Evolutionary conservation across 2,888 invertebrate species (phyloP).

Genomic region (Drosophila barbarae): DNA sequence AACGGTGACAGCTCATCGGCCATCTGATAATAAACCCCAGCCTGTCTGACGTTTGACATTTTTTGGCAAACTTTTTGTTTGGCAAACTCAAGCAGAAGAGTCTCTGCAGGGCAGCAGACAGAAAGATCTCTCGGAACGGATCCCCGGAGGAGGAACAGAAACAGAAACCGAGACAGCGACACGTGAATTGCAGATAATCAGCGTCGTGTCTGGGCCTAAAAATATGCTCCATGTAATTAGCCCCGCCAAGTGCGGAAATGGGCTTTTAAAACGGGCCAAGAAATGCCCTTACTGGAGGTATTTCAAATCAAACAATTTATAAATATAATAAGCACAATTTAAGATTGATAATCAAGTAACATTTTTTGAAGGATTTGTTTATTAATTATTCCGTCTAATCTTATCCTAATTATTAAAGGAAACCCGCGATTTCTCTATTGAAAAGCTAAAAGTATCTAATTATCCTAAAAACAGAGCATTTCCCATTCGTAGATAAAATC

Average conservation of each 20-base stretch:
- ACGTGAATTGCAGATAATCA: constrained; percentile 73
- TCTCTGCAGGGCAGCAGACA: constrained; percentile 9
- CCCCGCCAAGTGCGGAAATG: constrained; percentile 56
- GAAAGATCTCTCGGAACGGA: constrained; percentile 5
- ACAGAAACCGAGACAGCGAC: constrained; percentile 40
- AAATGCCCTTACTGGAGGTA: constrained; percentile 13
- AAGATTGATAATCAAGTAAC: background rate
- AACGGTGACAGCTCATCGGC: constrained; percentile 37
- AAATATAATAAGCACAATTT: background rate
- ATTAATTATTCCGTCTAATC: background rate
- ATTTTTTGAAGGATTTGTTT: background rate
- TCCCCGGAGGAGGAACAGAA: constrained; percentile 4
- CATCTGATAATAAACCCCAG: constrained; percentile 56
- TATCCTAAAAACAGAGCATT: constrained; percentile 31
- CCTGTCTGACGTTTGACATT: constrained; percentile 47
- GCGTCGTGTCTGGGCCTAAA: constrained; percentile 70
- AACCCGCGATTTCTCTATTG: background rate
- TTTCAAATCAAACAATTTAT: background rate
- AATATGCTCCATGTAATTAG: constrained; percentile 75
- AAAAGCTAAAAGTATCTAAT: too few relatives aligned
- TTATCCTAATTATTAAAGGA: background rate
- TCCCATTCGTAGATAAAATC: background rate
- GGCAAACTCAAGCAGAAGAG: constrained; percentile 34
- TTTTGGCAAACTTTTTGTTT: constrained; percentile 55
- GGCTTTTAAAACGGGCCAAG: background rate